These are phyloP conservation scores for Microctenopoma stevenorrisi DNA, from an alignment of 2,797 vertebrate genomes.

Conservation along the genomic window DNA sequence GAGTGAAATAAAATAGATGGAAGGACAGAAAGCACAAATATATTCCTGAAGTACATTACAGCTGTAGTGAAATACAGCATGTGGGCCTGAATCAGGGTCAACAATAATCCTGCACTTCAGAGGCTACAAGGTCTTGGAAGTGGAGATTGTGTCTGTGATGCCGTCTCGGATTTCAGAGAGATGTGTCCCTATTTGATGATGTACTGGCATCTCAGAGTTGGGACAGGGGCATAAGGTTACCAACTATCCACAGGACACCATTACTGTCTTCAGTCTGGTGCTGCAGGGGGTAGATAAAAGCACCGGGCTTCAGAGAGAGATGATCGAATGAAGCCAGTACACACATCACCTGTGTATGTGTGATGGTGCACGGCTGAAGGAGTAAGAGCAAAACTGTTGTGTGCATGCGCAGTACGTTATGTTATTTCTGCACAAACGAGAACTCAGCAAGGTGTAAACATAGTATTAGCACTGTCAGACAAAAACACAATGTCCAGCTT, in stretches of 20 bases:
- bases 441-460: not conserved
- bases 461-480: not conserved
- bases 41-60: constrained; percentile 18
- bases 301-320: constrained; percentile 34
- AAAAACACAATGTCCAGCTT: not conserved
- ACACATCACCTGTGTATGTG: constrained; percentile 12
- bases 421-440: constrained; percentile 7
- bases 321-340: constrained; percentile 31
- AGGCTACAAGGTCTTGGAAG: constrained; percentile 54
- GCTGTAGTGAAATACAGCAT: constrained; percentile 33
- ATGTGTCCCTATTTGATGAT: constrained; percentile 71
- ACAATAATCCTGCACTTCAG: constrained; percentile 56
- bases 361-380: not conserved
- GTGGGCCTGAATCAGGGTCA: constrained; percentile 25
- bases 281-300: constrained; percentile 78
- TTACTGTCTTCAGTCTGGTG: constrained; percentile 68
- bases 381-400: constrained; percentile 8
- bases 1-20: constrained; percentile 43
- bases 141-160: constrained; percentile 71
- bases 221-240: constrained; percentile 76
- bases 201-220: constrained; percentile 63
- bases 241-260: constrained; percentile 72
- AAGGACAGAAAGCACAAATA: constrained; percentile 28
- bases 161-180: constrained; percentile 69
- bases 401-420: constrained; percentile 15